These are phyloP conservation scores for Chauna torquata DNA, from an alignment of 2,113 vertebrate genomes.

Conservation along the genomic window DNA sequence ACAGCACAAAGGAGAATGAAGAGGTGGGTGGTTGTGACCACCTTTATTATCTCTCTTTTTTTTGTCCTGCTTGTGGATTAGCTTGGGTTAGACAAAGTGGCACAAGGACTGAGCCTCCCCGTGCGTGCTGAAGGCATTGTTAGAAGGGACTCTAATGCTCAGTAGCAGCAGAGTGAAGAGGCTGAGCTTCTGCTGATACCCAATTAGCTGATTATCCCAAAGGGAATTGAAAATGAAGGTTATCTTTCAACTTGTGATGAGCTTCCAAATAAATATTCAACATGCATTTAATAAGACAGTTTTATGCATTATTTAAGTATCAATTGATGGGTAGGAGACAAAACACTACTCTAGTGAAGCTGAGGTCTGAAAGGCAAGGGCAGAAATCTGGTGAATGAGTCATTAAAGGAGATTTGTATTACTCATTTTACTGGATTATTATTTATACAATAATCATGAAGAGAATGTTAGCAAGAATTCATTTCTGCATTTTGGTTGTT, in stretches of 20 bases:
- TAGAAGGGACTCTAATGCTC: not conserved
- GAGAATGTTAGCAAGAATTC: not conserved
- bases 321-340: conserved; percentile 48
- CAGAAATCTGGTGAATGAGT: conserved; percentile 7
- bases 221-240: conserved; percentile 75
- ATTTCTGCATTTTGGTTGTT: not conserved
- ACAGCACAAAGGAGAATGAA: not conserved
- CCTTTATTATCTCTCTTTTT: not conserved
- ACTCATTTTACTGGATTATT: not conserved
- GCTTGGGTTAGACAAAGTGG: not conserved
- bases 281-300: conserved; percentile 71
- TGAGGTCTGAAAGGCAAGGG: conserved; percentile 50
- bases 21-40: not conserved
- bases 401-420: conserved; percentile 32
- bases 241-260: conserved; percentile 71
- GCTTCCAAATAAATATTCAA: conserved; percentile 73
- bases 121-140: not conserved
- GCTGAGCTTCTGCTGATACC: conserved; percentile 51
- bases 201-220: conserved; percentile 76
- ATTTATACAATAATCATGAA: conserved; percentile 1
- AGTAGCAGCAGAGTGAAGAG: not conserved
- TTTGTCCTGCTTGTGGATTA: not conserved
- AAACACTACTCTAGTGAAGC: not conserved
- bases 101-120: not conserved
- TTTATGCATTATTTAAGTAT: conserved; percentile 74